These are phyloP conservation scores for Microctenopoma stevenorrisi DNA, from an alignment of 2,797 vertebrate genomes.

Conservation along the genomic window DNA sequence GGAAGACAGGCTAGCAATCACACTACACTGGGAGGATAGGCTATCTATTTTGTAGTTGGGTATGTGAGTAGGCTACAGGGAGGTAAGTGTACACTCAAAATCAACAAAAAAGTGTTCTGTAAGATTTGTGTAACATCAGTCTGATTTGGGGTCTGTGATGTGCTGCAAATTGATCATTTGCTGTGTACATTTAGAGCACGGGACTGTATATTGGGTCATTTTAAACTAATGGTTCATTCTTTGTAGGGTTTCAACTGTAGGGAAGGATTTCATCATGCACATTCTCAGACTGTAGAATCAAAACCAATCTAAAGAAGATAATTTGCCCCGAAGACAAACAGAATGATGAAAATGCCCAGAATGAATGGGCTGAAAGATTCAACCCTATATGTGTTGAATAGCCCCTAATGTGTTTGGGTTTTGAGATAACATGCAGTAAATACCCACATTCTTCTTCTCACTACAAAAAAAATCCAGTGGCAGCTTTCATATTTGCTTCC, in stretches of 20 bases:
- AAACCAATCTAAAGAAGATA: slow-evolving; percentile 73
- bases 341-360: slow-evolving; percentile 75
- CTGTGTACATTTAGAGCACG: slow-evolving; percentile 16
- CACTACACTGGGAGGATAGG: slow-evolving; percentile 51
- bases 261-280: slow-evolving; percentile 78
- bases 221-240: slow-evolving; percentile 60
- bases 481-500: slow-evolving; percentile 80
- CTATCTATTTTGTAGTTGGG: slow-evolving; percentile 75
- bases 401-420: slow-evolving; percentile 82
- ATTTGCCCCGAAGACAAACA: slow-evolving; percentile 77
- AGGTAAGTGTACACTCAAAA: slow-evolving; percentile 60
- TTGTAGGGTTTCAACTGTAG: slow-evolving; percentile 64
- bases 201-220: slow-evolving; percentile 38
- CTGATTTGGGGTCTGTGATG: slow-evolving; percentile 34
- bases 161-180: slow-evolving; percentile 41
- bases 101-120: slow-evolving; percentile 47
- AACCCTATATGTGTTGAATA: slow-evolving; percentile 73
- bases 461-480: slow-evolving; percentile 75
- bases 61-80: slow-evolving; percentile 69
- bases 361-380: slow-evolving; percentile 73
- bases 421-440: slow-evolving; percentile 80
- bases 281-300: slow-evolving; percentile 69
- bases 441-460: slow-evolving; percentile 70
- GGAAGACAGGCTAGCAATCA: slow-evolving; percentile 62
- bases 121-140: slow-evolving; percentile 27